Conservation (phyloP, 2,888 invertebrate genomes). For the Eristalis arbustorum region DNA sequence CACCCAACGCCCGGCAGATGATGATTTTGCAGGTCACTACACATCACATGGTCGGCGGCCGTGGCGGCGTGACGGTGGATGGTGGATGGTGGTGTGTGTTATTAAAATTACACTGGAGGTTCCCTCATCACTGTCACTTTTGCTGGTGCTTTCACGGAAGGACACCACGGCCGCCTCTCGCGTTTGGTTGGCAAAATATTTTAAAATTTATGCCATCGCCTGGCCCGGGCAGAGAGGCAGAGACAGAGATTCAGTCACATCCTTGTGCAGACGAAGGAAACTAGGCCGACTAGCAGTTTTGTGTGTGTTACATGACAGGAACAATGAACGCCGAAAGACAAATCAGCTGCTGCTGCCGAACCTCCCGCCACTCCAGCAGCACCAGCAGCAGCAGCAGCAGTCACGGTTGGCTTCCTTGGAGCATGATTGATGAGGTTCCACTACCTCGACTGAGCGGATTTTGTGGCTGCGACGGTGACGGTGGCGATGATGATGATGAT, state of each 20-base stretch:
- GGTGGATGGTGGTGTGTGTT: no score
- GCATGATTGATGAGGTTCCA: slow-evolving; percentile 68
- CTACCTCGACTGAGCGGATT: slow-evolving; percentile 2
- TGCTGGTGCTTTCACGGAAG: slow-evolving; percentile 25
- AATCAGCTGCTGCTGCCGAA: slow-evolving; percentile 55
- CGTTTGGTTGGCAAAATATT: slow-evolving; percentile 47
- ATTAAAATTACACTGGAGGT: slow-evolving; percentile 64
- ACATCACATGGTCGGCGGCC: slow-evolving; percentile 58
- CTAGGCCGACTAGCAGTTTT: slow-evolving; percentile 60
- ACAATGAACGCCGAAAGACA: slow-evolving; percentile 67
- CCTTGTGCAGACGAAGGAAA: slow-evolving; percentile 24
- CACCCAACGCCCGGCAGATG: not conserved
- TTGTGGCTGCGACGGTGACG: slow-evolving; percentile 27
- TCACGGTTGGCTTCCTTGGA: slow-evolving; percentile 46
- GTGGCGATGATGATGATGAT: not conserved
- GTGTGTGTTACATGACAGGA: slow-evolving; percentile 65
- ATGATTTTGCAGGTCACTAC: slow-evolving; percentile 69
- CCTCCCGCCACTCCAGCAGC: not conserved
- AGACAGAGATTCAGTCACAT: not conserved
- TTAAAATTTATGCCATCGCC: slow-evolving; percentile 61
- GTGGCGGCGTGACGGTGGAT: not conserved
- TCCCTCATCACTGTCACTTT: slow-evolving; percentile 48
- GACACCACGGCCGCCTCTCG: not conserved
- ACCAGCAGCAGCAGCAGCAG: not conserved
- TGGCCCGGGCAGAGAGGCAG: not conserved